These are phyloP conservation scores for Pheosia gnoma DNA, from an alignment of 2,888 invertebrate genomes.

Conservation along the genomic window DNA sequence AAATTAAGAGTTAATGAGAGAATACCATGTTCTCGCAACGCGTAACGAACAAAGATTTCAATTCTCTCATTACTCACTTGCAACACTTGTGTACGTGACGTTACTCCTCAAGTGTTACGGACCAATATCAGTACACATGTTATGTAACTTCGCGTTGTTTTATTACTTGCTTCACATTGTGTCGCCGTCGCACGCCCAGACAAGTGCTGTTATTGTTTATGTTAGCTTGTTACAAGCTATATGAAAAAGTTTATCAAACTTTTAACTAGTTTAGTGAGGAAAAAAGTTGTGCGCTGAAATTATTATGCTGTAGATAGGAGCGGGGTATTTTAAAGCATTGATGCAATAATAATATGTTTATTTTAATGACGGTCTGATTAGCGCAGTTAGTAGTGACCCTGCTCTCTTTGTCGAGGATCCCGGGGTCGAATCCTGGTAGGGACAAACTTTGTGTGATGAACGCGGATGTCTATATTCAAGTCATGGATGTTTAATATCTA, in stretches of 20 bases:
- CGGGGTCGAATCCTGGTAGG: too few relatives aligned
- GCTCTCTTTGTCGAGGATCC: too few relatives aligned
- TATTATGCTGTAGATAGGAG: not conserved
- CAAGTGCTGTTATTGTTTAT: not conserved
- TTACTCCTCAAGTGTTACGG: not conserved
- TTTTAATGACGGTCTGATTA: too few relatives aligned
- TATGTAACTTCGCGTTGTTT: not conserved
- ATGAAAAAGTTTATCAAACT: not conserved
- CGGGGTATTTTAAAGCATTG: too few relatives aligned
- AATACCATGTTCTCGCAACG: too few relatives aligned
- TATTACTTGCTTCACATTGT: not conserved
- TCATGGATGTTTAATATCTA: too few relatives aligned
- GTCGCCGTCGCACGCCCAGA: not conserved
- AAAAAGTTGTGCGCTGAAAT: not conserved
- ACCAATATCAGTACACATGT: not conserved
- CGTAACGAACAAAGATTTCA: not conserved
- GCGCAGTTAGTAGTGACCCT: too few relatives aligned
- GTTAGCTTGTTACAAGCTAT: slow-evolving; percentile 1
- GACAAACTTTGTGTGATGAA: too few relatives aligned
- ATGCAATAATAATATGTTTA: too few relatives aligned
- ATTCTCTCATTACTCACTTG: not conserved
- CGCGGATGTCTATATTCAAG: too few relatives aligned
- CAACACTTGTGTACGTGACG: not conserved
- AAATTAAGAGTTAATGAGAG: too few relatives aligned
- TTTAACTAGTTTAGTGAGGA: not conserved